Conservation (phyloP, 2,113 vertebrate species). For the Tachysurus fulvidraco region DNA sequence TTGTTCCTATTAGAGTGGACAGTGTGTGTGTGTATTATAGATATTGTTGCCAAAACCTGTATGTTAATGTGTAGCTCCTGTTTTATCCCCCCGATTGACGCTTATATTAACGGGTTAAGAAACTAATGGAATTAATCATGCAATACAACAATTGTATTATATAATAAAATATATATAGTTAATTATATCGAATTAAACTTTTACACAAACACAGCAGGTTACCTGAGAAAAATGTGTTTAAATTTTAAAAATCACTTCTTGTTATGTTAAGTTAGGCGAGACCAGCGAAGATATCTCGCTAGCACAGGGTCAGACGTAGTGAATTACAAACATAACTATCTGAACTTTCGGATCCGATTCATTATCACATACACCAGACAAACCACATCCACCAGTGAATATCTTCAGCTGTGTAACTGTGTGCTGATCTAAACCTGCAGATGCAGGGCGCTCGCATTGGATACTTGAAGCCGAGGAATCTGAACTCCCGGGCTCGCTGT, state of each 20-base stretch:
- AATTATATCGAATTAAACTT: background rate
- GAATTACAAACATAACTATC: background rate
- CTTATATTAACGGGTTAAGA: too few relatives aligned
- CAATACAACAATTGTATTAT: too few relatives aligned
- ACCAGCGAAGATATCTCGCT: background rate
- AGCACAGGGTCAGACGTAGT: background rate
- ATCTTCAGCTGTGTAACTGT: background rate
- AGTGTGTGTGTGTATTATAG: too few relatives aligned
- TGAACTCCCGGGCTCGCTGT: background rate
- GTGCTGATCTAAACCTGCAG: background rate
- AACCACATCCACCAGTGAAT: background rate
- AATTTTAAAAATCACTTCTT: background rate
- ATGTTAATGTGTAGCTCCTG: too few relatives aligned
- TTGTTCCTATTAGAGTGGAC: too few relatives aligned
- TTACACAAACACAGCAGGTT: background rate
- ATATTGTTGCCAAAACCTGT: too few relatives aligned
- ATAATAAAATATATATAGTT: too few relatives aligned
- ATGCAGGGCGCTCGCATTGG: background rate
- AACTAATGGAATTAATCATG: too few relatives aligned
- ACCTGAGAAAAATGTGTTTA: background rate
- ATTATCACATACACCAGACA: background rate
- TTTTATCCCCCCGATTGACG: too few relatives aligned
- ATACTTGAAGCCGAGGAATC: conserved; percentile 24
- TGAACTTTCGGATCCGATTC: background rate
- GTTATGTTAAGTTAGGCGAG: background rate